Percentiles rank a stretch among this genome's conserved stretches.
Conservation (phyloP, 2,888 invertebrate species). For the Lithosia quadra region DNA sequence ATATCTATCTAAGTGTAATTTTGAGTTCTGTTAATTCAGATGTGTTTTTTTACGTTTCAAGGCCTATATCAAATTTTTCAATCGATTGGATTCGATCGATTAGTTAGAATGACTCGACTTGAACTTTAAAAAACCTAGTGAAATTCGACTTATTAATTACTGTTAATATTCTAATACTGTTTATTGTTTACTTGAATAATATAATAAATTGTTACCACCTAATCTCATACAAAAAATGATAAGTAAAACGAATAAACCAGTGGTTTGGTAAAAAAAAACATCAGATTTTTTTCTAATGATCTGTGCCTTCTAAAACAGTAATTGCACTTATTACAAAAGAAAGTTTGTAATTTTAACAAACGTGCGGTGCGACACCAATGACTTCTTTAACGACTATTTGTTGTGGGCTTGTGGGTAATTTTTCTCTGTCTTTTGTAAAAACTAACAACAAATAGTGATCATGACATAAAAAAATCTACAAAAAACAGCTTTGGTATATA, state of each 20-base stretch:
- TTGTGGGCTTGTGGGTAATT: constrained; percentile 16
- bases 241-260: neutral
- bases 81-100: no score
- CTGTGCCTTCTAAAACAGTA: constrained; percentile 11
- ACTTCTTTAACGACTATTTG: constrained; percentile 25
- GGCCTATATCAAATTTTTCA: no score
- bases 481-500: neutral
- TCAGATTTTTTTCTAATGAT: neutral
- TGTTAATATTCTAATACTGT: no score
- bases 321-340: constrained; percentile 18
- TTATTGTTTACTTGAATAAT: neutral
- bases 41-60: no score
- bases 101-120: no score
- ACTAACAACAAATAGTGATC: constrained; percentile 8
- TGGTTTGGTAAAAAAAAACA: neutral
- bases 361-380: constrained; percentile 15
- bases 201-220: no score
- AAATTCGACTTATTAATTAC: no score
- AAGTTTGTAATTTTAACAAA: constrained; percentile 17
- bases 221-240: neutral
- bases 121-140: no score
- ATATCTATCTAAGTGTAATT: neutral
- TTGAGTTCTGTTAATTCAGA: neutral
- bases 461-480: neutral
- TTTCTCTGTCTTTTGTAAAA: constrained; percentile 21